phyloP scores from a whole-genome alignment of 92 coral and sea anemone genomes.

The Pocillopora grandis region DNA sequence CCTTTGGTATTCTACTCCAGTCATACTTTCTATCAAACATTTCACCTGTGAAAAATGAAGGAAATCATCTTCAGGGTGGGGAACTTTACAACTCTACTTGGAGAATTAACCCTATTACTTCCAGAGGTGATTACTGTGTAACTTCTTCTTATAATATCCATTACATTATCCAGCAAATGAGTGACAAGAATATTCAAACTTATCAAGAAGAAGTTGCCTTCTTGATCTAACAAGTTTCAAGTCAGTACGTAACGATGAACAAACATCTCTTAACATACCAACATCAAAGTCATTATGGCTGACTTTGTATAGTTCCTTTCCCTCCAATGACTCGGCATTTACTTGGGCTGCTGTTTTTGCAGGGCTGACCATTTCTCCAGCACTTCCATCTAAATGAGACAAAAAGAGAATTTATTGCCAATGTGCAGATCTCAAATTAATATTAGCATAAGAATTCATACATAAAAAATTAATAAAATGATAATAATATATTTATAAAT shows the following conservation, averaged over 20 bases:
- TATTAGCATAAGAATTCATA: too few species aligned
- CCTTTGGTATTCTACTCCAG: constrained; percentile 87
- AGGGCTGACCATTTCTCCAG: constrained; percentile 95
- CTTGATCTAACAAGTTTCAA: too few species aligned
- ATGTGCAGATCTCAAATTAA: neutral
- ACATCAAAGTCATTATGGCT: constrained; percentile 97
- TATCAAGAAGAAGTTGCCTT: too few species aligned
- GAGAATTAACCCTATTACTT: too few species aligned
- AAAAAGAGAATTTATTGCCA: neutral
- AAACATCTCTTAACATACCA: constrained; percentile 47
- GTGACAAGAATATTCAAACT: too few species aligned
- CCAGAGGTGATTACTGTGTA: too few species aligned
- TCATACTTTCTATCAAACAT: constrained; percentile 92
- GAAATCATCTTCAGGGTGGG: too few species aligned
- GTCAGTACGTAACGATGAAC: neutral
- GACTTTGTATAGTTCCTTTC: constrained; percentile 89
- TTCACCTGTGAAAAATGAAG: constrained; percentile 58
- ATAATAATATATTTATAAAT: too few species aligned
- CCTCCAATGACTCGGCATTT: constrained; percentile 68
- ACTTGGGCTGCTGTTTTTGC: constrained; percentile 83
- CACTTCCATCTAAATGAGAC: constrained; percentile 75
- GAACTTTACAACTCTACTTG: too few species aligned
- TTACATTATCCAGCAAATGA: too few species aligned
- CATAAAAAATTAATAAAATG: too few species aligned
- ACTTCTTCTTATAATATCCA: too few species aligned